Evolutionary conservation across 2,113 vertebrate genomes (phyloP), one percentile per base, ranked within the genome.

Genomic region (Elgaria multicarinata): DNA sequence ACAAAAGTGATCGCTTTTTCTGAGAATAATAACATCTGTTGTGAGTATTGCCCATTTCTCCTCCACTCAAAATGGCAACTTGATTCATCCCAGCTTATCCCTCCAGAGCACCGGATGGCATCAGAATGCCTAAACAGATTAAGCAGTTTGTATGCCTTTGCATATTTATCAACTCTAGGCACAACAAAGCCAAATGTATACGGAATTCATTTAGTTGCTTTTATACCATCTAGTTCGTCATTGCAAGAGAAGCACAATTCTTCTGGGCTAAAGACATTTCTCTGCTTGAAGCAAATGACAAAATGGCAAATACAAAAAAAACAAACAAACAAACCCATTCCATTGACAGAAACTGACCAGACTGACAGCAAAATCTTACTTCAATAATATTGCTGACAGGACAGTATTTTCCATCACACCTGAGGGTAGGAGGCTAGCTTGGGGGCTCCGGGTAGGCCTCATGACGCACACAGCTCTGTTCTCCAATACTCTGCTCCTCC

Each of bases 31-130:
- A 92, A 84, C 84, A 94, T 90, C 85, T 94, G 92, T 88, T 93
- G 20, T 85, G 92, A 94, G 86, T 92, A 91, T 92, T 92, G 69
- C n/a, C 90, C 87, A 88, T 33, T 93, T 92, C 94, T 94, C 86
- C 85, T 92, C 53, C 66, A 87, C 86, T 82, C 84, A 58, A 91
- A 67, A 87, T 77, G 39, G 82, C 78, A 92, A 81, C 93, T 92
- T 89, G 90, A 90, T 93, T 93, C 91, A 93, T 14, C 28, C 24
- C 44, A 58, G 46, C 69, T 94, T 89, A 87, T 93, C 90, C 91
- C 83, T 89, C 91, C 28, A 53, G 88, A 91, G 31, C 89, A 76
- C 89, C 89, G 76, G 62, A 85, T 84, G 88, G 92, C n/a, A n/a
- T n/a, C n/a, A n/a, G n/a, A n/a, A n/a, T 93, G 58, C 83, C 64